phyloP scores from a whole-genome alignment of 2,113 vertebrate species.

The Gymnobelideus leadbeateri region DNA sequence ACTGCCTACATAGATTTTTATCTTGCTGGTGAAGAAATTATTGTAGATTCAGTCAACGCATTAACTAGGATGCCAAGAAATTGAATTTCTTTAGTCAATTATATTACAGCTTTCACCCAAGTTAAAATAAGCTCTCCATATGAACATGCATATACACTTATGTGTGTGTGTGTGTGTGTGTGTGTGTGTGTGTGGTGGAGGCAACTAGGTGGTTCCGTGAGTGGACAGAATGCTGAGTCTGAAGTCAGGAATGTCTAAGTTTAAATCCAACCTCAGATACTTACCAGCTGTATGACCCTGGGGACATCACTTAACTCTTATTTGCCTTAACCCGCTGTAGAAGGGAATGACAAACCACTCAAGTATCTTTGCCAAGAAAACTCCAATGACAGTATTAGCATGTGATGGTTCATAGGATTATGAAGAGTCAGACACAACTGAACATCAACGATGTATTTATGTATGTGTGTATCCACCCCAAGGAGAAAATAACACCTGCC shows the following conservation, averaged over 20 bases:
- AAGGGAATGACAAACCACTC: neutral
- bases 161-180: too few relatives aligned
- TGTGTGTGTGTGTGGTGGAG: neutral
- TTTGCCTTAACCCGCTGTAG: neutral
- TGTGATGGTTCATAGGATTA: neutral
- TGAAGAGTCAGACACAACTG: neutral
- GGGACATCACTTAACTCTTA: neutral
- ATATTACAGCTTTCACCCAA: neutral
- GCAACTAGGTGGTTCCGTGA: neutral
- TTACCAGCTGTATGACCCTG: neutral
- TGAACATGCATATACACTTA: neutral
- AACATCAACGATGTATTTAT: neutral
- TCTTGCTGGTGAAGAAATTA: neutral
- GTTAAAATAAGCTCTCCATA: conserved; percentile 10
- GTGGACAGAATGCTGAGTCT: neutral
- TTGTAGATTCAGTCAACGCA: conserved; percentile 2
- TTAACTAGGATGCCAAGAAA: neutral
- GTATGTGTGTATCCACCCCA: neutral
- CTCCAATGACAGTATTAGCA: neutral
- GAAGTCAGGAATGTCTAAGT: neutral
- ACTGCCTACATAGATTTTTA: conserved; percentile 12
- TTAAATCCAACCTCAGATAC: neutral
- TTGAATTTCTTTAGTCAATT: conserved; percentile 2
- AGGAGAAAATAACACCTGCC: neutral
- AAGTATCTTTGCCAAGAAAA: neutral